phyloP scores from a whole-genome alignment of 2,797 vertebrate genomes.

The Neosilurus mollespiculum region DNA sequence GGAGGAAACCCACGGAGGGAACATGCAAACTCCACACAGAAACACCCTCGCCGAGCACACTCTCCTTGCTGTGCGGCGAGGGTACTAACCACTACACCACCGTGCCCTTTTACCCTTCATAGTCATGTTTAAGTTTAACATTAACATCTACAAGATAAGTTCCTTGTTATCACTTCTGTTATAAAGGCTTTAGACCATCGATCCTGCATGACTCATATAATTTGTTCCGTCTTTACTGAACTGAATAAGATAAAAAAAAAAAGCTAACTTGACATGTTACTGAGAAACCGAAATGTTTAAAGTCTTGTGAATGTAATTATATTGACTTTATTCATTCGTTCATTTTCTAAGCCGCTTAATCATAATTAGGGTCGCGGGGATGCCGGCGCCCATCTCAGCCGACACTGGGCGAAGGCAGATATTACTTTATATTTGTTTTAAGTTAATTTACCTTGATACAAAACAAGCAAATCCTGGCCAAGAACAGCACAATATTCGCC shows the following conservation, averaged over 20 bases:
- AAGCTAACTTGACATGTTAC: too few relatives aligned
- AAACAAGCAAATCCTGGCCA: background rate
- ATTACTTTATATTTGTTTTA: background rate
- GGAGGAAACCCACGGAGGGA: too few relatives aligned
- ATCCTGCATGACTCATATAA: too few relatives aligned
- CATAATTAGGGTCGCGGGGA: too few relatives aligned
- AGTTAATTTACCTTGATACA: background rate
- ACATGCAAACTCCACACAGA: too few relatives aligned
- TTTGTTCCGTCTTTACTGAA: background rate
- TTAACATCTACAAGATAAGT: background rate
- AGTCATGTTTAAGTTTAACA: background rate
- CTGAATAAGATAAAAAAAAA: background rate
- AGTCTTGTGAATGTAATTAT: background rate
- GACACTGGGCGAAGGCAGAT: too few relatives aligned
- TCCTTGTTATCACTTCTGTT: background rate
- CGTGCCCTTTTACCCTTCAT: background rate
- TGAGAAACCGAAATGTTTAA: background rate
- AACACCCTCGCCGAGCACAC: too few relatives aligned
- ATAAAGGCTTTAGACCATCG: background rate
- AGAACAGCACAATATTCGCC: background rate
- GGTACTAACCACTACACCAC: too few relatives aligned
- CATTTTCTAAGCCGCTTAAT: too few relatives aligned
- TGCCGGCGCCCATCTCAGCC: too few relatives aligned
- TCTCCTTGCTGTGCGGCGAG: too few relatives aligned
- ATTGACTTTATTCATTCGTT: too few relatives aligned